Base-by-base conservation (phyloP, 2,888 invertebrate species). In the Drosophila percnosoma region DNA sequence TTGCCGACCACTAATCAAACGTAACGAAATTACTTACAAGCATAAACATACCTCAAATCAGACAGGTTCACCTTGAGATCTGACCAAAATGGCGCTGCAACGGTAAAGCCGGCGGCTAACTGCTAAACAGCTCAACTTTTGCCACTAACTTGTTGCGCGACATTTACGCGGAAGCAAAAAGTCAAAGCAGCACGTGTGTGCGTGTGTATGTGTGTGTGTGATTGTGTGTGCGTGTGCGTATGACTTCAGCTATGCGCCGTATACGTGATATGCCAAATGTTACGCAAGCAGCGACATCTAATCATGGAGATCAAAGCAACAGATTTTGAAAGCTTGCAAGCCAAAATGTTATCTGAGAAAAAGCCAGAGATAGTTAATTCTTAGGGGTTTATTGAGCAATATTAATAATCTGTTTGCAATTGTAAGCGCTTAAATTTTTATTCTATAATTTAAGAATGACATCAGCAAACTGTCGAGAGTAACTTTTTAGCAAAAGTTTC, bases 21-120 rank as follows among this genome's bases (percentile, higher is more conserved):
- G 88, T 70, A 87, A 84, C 88, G 78, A 89, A 86, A 86, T 87
- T 75, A 68, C 74, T 82, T 58, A 68, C 88, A 68, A 87, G 68
- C 75, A 87, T 80, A 87, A 85, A 77, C 90, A 87, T 77, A 88
- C 83, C 73, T 83, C 71, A 82, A 87, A 68, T 67, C 73, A 87
- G 90, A 91, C 92, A 92, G 79, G 91, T 91, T 91, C 82, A 86
- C 91, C 91, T 91, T 91, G 91, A 85, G 87, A 83, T 68, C 84
- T 89, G 78, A 82, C 91, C 85, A 89, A 89, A 90, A 90, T 90
- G 90, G 90, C 90, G 87, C 60, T 78, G 64, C 64, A 83, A 84
- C 89, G 78, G 87, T 83, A 87, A 89, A 87, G 70, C 69, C 73
- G 78, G 34, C 73, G 58, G 72, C 64, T 59, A 79, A 77, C 82